Evolutionary conservation across 1,140 invertebrate species (phyloP), one percentile per base, ranked within the genome.

Genomic region (Drosophila eugracilis): DNA sequence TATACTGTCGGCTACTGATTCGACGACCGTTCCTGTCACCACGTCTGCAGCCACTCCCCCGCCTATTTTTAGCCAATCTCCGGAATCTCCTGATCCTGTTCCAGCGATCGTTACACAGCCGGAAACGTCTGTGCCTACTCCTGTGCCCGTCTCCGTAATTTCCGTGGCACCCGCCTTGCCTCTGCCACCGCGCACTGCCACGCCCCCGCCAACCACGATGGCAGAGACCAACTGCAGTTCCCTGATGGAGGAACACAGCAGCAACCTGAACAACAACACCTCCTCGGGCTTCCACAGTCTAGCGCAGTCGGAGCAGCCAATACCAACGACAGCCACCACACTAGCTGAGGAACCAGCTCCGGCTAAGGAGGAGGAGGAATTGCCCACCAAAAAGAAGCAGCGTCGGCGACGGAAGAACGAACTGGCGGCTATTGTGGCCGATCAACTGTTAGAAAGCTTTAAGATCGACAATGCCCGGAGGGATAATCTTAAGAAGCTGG

Each of bases 381-480:
- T 12, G 30, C 55, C 49, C 34, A 44, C 55, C 7, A 89, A 89
- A 32, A 91, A 91, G 49, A 91, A 91, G 50, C 90, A 89, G 39
- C 72, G 90, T 1, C 49, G 90, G 0, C 47, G 90, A 6, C 75
- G 91, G 5, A 91, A 91, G 54, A 91, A 91, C 49, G 91, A 91
- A 32, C 66, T 91, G 48, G 91, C 91, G 2, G 86, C 91, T 17
- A 91, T 91, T 66, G 91, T 91, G 17, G 91, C 91, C 1, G 91
- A 91, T 60, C 91, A 91, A 44, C 49, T 91, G 41, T 53, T 91
- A 36, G 91, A 91, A 44, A 91, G 90, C 67, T 91, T 91, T 14
- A 91, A 91, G 57, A 89, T 91, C 5, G 91, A 91, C 65, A 91
- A 91, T 41, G 86, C 91, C 0, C 84, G 88, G 0, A 66, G 91